Conservation (phyloP, 2,888 invertebrate genomes). For the Ariolimax columbianus region DNA sequence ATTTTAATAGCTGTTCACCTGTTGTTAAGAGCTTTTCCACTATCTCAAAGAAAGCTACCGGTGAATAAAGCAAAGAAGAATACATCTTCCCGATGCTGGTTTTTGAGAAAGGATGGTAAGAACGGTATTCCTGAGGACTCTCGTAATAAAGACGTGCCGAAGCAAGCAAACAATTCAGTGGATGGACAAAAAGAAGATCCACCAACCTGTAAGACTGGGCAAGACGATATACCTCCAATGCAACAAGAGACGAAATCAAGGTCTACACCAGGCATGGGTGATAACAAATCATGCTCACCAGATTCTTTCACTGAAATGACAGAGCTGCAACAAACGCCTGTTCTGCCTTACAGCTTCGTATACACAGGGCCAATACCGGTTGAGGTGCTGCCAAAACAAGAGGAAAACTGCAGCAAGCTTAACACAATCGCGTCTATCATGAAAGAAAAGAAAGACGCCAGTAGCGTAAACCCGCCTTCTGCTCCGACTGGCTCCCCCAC, state of each 20-base stretch:
- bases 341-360: slow-evolving; percentile 31
- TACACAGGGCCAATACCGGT: slow-evolving; percentile 31
- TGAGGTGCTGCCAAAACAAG: not conserved
- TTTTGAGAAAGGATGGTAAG: not conserved
- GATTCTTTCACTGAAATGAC: slow-evolving; percentile 25
- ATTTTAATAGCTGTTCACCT: slow-evolving; percentile 53
- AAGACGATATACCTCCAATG: not conserved
- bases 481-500: not conserved
- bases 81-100: not conserved
- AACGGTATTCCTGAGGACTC: too few relatives aligned
- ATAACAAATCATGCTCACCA: slow-evolving; percentile 9
- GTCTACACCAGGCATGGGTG: not conserved
- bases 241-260: not conserved
- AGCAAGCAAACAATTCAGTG: not conserved
- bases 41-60: not conserved
- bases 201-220: not conserved
- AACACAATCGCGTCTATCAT: not conserved
- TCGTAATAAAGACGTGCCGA: not conserved
- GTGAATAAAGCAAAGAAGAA: not conserved
- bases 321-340: slow-evolving; percentile 27
- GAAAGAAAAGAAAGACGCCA: not conserved
- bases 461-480: not conserved
- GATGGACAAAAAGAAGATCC: not conserved
- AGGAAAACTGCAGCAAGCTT: not conserved
- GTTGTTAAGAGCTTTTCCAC: slow-evolving; percentile 43